Evolutionary conservation across 2,113 vertebrate species (phyloP).

Genomic region (Eublepharis macularius): DNA sequence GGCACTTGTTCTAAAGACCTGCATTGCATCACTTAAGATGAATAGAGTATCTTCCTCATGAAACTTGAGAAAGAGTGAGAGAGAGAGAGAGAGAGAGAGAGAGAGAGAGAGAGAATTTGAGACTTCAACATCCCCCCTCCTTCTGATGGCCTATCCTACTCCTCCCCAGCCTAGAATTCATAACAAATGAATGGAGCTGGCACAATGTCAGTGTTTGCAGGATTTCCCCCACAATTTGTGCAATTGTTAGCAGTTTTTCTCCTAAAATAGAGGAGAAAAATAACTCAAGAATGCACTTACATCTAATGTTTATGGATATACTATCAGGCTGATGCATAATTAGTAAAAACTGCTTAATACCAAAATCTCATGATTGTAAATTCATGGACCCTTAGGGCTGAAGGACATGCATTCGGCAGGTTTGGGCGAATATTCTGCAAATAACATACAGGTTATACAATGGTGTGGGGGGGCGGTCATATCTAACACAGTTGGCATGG

Average conservation of each 20-base stretch:
- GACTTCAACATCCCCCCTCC: too few relatives aligned
- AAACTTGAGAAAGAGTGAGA: too few relatives aligned
- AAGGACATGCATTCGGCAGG: constrained; percentile 42
- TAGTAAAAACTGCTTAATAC: constrained; percentile 68
- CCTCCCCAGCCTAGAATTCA: too few relatives aligned
- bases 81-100: too few relatives aligned
- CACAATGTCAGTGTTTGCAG: not conserved
- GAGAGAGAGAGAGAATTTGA: too few relatives aligned
- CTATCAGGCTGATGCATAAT: constrained; percentile 60
- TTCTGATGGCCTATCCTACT: too few relatives aligned
- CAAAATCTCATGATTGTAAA: constrained; percentile 65
- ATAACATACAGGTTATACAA: not conserved
- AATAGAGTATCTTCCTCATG: too few relatives aligned
- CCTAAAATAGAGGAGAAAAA: constrained; percentile 36
- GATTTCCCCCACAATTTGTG: not conserved
- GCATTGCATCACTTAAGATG: too few relatives aligned
- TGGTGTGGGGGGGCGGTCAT: too few relatives aligned
- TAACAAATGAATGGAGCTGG: not conserved
- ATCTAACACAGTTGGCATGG: too few relatives aligned
- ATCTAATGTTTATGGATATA: constrained; percentile 58
- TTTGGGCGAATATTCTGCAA: constrained; percentile 29
- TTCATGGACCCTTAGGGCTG: constrained; percentile 60
- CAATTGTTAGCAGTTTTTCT: constrained; percentile 49
- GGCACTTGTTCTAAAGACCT: too few relatives aligned
- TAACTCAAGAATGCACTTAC: constrained; percentile 27